Conservation (phyloP, 2,113 vertebrate species). For the Oenanthe oenanthe region DNA sequence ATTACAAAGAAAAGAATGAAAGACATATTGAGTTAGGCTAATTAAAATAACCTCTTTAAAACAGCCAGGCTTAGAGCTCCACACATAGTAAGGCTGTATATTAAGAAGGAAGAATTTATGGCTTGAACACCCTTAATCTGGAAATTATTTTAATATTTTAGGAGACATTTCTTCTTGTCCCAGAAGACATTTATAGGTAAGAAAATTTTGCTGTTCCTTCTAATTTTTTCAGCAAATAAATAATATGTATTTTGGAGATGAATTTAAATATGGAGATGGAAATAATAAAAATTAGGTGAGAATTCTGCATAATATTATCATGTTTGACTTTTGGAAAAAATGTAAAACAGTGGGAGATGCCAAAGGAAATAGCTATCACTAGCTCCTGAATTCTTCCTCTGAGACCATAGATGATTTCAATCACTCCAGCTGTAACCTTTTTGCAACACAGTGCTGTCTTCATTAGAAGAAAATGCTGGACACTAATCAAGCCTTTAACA, state of each 20-base stretch:
- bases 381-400: not conserved
- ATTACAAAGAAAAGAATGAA: not conserved
- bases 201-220: not conserved
- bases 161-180: not conserved
- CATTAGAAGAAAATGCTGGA: not conserved
- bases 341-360: not conserved
- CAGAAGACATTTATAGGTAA: not conserved
- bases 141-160: not conserved
- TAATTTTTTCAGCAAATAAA: not conserved
- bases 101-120: not conserved
- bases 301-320: not conserved
- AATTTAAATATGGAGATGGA: not conserved
- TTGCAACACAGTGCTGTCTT: not conserved
- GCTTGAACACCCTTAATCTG: not conserved
- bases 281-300: not conserved
- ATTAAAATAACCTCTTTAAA: not conserved
- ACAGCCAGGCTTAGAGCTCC: not conserved
- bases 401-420: not conserved
- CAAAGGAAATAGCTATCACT: not conserved
- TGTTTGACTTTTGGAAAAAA: not conserved
- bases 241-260: not conserved
- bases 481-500: not conserved
- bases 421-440: not conserved
- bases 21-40: not conserved
- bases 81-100: accelerated